phyloP scores from a whole-genome alignment of 2,888 invertebrate species.

The Chrysolina americana region DNA sequence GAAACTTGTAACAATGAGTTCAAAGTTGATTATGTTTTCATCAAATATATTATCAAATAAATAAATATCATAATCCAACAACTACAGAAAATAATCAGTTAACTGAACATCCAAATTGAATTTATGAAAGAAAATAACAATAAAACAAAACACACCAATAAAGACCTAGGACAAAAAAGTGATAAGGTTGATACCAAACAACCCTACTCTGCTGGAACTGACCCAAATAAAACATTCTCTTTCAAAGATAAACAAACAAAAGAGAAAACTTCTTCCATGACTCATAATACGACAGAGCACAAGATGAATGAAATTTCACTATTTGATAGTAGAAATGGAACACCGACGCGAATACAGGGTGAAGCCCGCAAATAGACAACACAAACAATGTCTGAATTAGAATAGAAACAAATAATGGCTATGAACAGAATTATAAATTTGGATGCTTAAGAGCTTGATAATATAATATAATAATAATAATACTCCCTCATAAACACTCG shows the following conservation, averaged over 20 bases:
- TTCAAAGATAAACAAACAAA: not conserved
- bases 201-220: not conserved
- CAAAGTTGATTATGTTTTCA: constrained; percentile 6
- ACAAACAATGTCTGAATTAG: too few species aligned
- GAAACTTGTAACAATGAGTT: constrained; percentile 17
- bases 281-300: not conserved
- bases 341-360: too few species aligned
- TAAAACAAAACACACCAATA: not conserved
- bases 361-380: too few species aligned
- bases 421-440: too few species aligned
- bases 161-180: not conserved
- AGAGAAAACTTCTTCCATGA: not conserved
- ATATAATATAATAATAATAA: too few species aligned
- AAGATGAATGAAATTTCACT: not conserved
- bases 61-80: too few species aligned
- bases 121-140: not conserved
- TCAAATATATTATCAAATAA: constrained; percentile 8
- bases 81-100: not conserved
- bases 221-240: not conserved
- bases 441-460: too few species aligned
- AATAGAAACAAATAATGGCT: too few species aligned
- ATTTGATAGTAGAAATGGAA: not conserved
- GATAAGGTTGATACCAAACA: not conserved
- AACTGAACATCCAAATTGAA: not conserved
- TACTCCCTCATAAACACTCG: too few species aligned